Conservation (phyloP, 2,113 vertebrate species). For the Bufo bufo region DNA sequence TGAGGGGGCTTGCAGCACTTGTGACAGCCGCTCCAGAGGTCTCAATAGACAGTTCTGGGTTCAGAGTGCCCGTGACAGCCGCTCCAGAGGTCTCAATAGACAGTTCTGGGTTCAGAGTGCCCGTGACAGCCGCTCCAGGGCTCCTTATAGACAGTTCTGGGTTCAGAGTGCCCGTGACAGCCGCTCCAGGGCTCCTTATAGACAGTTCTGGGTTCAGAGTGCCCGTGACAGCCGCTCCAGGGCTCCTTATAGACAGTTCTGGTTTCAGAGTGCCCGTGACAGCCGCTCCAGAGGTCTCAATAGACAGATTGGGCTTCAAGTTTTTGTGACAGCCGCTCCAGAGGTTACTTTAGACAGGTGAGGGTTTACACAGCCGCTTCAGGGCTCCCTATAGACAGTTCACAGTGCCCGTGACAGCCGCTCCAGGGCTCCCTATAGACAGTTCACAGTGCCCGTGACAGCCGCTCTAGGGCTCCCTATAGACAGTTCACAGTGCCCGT, state of each 20-base stretch:
- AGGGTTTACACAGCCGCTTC: too few species aligned
- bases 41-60: not conserved
- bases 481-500: not conserved
- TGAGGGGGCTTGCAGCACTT: not conserved
- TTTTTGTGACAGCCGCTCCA: not conserved
- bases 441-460: not conserved
- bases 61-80: not conserved
- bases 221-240: not conserved
- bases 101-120: not conserved
- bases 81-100: not conserved
- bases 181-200: not conserved
- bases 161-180: not conserved
- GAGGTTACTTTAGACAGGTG: not conserved
- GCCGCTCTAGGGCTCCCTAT: not conserved
- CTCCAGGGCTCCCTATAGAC: not conserved
- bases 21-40: not conserved
- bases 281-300: not conserved
- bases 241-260: not conserved
- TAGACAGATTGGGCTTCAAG: not conserved
- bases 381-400: not conserved
- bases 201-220: not conserved
- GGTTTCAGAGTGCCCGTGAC: not conserved
- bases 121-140: not conserved
- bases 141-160: not conserved
- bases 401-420: not conserved